A percentile compares a stretch with the other conserved stretches of the same genome.
These are phyloP conservation scores for Meta bourneti DNA, from an alignment of 2,888 invertebrate species.

Conservation along the genomic window DNA sequence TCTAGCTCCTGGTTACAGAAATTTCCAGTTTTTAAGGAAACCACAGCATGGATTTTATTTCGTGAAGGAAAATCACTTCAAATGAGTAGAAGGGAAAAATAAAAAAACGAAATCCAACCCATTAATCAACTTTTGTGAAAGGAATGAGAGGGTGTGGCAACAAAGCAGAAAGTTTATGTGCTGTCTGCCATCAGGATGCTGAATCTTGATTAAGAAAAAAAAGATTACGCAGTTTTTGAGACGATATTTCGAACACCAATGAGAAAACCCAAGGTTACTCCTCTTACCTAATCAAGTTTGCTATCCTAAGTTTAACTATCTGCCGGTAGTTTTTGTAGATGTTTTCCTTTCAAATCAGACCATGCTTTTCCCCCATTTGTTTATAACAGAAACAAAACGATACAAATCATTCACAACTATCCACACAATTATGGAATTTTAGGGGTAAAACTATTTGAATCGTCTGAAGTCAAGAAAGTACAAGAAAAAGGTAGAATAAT, in stretches of 20 bases:
- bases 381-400: not conserved
- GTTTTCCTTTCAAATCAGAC: not conserved
- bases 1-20: too few species aligned
- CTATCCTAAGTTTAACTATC: not conserved
- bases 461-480: too few species aligned
- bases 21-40: too few species aligned
- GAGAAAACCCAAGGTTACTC: not conserved
- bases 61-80: not conserved
- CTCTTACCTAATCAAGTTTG: not conserved
- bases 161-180: not conserved
- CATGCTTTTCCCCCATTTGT: not conserved
- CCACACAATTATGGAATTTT: not conserved
- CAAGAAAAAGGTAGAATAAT: too few species aligned
- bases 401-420: not conserved
- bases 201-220: not conserved
- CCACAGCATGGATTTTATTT: not conserved
- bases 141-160: slow-evolving; percentile 15
- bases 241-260: not conserved
- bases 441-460: not conserved
- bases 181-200: not conserved
- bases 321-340: not conserved
- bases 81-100: not conserved
- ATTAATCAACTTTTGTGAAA: slow-evolving; percentile 37
- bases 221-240: not conserved
- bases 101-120: not conserved